phyloP scores from a whole-genome alignment of 2,797 vertebrate genomes.

The Alauda arvensis region DNA sequence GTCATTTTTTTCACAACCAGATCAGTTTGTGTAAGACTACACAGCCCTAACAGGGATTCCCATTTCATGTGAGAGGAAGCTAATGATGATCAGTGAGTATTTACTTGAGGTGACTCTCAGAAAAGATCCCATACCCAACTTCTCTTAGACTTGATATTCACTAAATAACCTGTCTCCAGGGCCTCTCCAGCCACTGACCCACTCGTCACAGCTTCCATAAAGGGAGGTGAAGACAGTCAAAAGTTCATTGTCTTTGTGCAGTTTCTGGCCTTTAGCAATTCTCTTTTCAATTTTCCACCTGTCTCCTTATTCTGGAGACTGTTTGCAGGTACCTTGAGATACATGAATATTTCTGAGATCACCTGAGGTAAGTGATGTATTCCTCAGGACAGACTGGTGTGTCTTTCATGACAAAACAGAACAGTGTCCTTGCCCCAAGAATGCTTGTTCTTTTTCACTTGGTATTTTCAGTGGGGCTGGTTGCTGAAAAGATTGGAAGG shows the following conservation, averaged over 20 bases:
- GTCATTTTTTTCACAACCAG: neutral
- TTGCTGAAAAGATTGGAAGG: neutral
- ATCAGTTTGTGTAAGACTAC: neutral
- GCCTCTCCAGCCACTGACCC: neutral
- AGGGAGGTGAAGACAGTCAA: neutral
- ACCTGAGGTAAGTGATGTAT: neutral
- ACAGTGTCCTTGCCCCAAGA: neutral
- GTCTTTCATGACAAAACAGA: neutral
- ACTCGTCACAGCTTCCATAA: neutral
- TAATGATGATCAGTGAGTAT: neutral
- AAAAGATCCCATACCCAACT: neutral
- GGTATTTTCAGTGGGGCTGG: neutral
- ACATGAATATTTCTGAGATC: neutral
- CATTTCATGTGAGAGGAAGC: neutral
- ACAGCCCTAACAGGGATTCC: neutral
- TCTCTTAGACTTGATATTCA: neutral
- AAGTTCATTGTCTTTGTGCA: neutral
- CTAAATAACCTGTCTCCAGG: neutral
- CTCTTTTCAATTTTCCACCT: neutral
- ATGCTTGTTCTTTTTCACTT: neutral
- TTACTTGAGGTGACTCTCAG: neutral
- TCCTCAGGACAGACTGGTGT: neutral
- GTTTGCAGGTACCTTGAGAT: neutral
- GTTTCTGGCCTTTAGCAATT: neutral
- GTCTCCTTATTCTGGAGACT: rapidly evolving